phyloP scores from a whole-genome alignment of 2,888 invertebrate genomes.

The Apamea sordens region DNA sequence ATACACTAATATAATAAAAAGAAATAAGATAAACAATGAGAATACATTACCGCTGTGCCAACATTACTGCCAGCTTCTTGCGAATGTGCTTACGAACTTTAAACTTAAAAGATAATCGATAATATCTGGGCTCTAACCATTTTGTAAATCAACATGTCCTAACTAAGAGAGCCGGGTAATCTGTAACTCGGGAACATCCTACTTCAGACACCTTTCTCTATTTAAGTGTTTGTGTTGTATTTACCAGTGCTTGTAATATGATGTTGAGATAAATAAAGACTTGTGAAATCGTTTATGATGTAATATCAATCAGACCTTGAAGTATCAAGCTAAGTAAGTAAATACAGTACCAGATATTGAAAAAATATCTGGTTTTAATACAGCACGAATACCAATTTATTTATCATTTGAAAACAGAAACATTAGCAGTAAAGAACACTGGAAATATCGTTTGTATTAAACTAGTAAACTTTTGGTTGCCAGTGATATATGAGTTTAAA shows the following conservation, averaged over 20 bases:
- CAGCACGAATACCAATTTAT: not conserved
- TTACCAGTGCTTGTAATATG: not conserved
- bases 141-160: not conserved
- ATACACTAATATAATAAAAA: too few species aligned
- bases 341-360: not conserved
- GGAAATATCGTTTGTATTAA: not conserved
- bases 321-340: not conserved
- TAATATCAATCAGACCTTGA: not conserved
- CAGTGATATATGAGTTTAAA: slow-evolving; percentile 23
- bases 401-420: slow-evolving; percentile 1
- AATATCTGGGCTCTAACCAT: not conserved
- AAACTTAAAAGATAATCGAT: too few species aligned
- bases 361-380: not conserved
- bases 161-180: not conserved
- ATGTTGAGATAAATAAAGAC: not conserved
- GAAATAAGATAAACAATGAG: too few species aligned
- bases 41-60: too few species aligned
- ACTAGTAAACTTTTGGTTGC: slow-evolving; percentile 1
- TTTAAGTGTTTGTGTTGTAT: not conserved
- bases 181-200: not conserved
- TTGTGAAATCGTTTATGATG: not conserved
- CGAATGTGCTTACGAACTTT: too few species aligned
- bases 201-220: not conserved
- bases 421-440: not conserved
- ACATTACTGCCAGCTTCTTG: too few species aligned